Evolutionary conservation across 23 tunicate genomes (phyloP).

Genomic region (Aplidium turbinatum): DNA sequence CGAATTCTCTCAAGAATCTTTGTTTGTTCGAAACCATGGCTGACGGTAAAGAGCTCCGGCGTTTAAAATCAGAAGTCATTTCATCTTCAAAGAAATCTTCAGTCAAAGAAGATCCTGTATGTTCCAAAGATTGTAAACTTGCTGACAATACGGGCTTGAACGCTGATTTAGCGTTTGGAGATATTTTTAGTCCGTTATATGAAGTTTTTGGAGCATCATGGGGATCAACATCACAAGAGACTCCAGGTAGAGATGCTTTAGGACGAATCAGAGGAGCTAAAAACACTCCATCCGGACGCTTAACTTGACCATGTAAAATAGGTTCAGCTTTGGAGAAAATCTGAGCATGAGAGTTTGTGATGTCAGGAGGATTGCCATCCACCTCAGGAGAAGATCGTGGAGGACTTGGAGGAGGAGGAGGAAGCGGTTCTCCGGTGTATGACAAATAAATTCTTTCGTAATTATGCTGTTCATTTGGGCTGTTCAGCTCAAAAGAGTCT

Average conservation of each 20-base stretch:
- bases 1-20: slow-evolving; percentile 28
- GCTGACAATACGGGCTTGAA: slow-evolving; percentile 37
- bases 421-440: neutral
- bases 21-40: slow-evolving; percentile 23
- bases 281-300: neutral
- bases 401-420: neutral
- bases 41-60: slow-evolving; percentile 24
- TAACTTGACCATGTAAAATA: neutral
- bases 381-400: slow-evolving; percentile 36
- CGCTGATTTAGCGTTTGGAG: slow-evolving; percentile 40
- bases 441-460: too few relatives aligned
- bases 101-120: slow-evolving; percentile 9
- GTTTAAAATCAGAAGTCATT: neutral
- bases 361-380: neutral
- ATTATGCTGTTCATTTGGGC: too few relatives aligned
- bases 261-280: slow-evolving; percentile 28
- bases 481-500: neutral
- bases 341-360: neutral
- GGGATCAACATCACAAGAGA: neutral
- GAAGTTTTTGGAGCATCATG: neutral
- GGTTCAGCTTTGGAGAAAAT: neutral
- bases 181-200: slow-evolving; percentile 23
- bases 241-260: slow-evolving; percentile 17
- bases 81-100: neutral
- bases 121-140: neutral